phyloP scores from a whole-genome alignment of 2,797 vertebrate genomes.

The Neosilurus hyrtlii region DNA sequence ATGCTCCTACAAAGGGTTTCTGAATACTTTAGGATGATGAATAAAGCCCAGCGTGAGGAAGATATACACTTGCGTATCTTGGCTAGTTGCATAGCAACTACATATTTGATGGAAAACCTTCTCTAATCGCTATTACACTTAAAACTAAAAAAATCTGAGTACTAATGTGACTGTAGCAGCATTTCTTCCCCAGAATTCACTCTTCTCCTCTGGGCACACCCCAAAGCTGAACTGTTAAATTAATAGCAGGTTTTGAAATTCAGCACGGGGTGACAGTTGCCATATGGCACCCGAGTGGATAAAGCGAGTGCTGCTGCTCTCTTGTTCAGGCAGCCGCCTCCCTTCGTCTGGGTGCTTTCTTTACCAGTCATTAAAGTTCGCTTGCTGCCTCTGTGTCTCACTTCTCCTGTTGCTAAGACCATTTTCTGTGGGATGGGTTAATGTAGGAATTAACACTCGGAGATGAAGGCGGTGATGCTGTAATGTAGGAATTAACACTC shows the following conservation, averaged over 20 bases:
- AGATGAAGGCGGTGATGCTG: too few species aligned
- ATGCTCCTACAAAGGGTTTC: too few species aligned
- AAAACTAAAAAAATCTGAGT: background rate
- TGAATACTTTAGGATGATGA: background rate
- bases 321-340: slow-evolving; percentile 5
- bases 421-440: slow-evolving; percentile 17
- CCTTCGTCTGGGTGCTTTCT: slow-evolving; percentile 22
- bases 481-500: too few species aligned
- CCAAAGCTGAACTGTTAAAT: background rate
- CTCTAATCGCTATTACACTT: too few species aligned
- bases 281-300: slow-evolving; percentile 21
- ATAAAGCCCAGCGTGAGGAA: background rate
- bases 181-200: background rate
- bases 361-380: slow-evolving; percentile 38
- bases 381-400: slow-evolving; percentile 29
- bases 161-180: background rate
- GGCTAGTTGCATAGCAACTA: background rate
- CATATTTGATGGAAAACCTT: background rate
- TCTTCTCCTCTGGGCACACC: background rate
- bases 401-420: slow-evolving; percentile 22
- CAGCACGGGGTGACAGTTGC: slow-evolving; percentile 23
- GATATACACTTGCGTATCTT: background rate
- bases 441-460: too few species aligned
- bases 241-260: background rate
- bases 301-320: background rate